Evolutionary conservation across 2,113 vertebrate species (phyloP).

Genomic region (Cinclus cinclus): DNA sequence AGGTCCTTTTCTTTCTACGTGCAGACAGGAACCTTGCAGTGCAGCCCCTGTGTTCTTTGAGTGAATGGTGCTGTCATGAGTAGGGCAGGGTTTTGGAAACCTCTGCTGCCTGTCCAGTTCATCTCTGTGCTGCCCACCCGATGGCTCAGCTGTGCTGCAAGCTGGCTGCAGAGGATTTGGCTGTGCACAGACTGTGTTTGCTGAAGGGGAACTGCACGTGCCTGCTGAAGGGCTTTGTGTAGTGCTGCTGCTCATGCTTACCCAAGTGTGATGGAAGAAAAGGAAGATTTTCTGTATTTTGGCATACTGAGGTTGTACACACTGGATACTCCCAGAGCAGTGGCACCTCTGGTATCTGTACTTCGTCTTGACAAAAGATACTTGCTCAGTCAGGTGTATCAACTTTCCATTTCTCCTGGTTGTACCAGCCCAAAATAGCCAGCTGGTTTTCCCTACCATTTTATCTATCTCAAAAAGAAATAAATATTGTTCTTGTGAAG

Average conservation of each 20-base stretch:
- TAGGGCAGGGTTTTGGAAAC: neutral
- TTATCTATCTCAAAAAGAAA: neutral
- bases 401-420: neutral
- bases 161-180: neutral
- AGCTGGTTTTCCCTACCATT: neutral
- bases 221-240: neutral
- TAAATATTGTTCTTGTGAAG: neutral
- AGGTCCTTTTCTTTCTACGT: neutral
- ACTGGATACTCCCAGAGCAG: too few species aligned
- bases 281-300: neutral
- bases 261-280: neutral
- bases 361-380: neutral
- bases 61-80: neutral
- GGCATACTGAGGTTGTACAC: neutral
- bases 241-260: neutral
- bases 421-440: neutral
- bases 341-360: neutral
- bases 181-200: neutral
- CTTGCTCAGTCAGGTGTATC: neutral
- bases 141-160: neutral
- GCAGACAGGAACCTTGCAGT: neutral
- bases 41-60: neutral
- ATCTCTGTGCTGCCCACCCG: fast-evolving
- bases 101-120: neutral
- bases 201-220: neutral